Evolutionary conservation across 1,140 invertebrate species (phyloP), one percentile per base, ranked within the genome.

Genomic region (Amphibalanus amphitrite): DNA sequence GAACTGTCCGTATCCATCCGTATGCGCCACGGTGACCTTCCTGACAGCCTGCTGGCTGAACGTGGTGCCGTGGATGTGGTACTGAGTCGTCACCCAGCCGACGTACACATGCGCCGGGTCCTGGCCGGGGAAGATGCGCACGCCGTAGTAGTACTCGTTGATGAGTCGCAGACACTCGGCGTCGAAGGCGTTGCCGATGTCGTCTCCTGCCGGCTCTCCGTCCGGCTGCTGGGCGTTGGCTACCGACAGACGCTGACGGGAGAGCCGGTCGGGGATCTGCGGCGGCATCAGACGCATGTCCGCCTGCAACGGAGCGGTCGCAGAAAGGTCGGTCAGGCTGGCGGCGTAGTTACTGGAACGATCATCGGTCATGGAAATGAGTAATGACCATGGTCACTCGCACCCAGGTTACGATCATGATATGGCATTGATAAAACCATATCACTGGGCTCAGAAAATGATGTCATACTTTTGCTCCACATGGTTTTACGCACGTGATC

Each of bases 1-100:
- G 6, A 17, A 17, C 6, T 38, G 6, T 6, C 38, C 38, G 38
- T 38, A 38, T 6, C 6, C 38, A 17, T 38, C 38, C 38, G 64
- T 65, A 29, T 81, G 80, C 69, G 84, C 86, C n/a, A 97, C 88
- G 0, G 92, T 91, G 0, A 89, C 86, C 78, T 90, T 91, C 29
- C 91, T 85, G 0, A 96, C 91, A 76, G 90, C 89, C 76, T 85
- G 88, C 77, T 92, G 87, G 78, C 95, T 95, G 80, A 97, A 98
- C 72, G 90, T 87, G 74, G 88, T 89, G n/a, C 88, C 90, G 77
- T 92, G 89, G 40, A 91, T 82, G 79, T 94, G 91, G 79, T 97
- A 99, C 77, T 97, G 93, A 0, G 96, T 95, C 0, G 95, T 98
- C 20, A 99, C 95, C 97, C 97, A 99, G n/a, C 97, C 97, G 4